These are phyloP conservation scores for Percina caprodes DNA, from an alignment of 2,113 vertebrate species.

Conservation along the genomic window DNA sequence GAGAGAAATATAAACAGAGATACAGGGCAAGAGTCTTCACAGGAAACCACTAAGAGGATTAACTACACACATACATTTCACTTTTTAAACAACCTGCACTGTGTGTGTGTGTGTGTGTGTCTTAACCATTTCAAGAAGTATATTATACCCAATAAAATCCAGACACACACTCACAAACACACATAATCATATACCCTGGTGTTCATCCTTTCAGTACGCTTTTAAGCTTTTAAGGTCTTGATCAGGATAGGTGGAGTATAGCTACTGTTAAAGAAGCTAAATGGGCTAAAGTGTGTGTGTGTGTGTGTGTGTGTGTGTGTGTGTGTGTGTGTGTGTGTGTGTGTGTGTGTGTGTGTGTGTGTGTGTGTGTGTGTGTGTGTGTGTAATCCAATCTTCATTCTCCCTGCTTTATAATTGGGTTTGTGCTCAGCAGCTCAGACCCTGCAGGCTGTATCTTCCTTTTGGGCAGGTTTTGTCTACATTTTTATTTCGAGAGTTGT, in stretches of 20 bases:
- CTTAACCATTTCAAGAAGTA: background rate
- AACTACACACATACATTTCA: slow-evolving; percentile 54
- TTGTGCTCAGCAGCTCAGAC: slow-evolving; percentile 37
- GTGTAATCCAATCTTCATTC: slow-evolving; percentile 38
- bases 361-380: slow-evolving; percentile 1
- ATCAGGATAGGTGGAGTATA: slow-evolving; percentile 26
- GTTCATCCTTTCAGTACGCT: slow-evolving; percentile 1
- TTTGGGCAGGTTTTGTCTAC: slow-evolving; percentile 9
- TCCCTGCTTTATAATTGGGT: slow-evolving; percentile 44
- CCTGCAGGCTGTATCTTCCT: slow-evolving; percentile 8
- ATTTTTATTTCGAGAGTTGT: background rate
- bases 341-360: slow-evolving; percentile 1
- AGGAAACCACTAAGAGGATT: slow-evolving; percentile 54
- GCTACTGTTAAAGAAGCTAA: slow-evolving; percentile 36
- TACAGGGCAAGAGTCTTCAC: slow-evolving; percentile 5
- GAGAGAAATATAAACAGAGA: background rate
- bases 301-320: background rate
- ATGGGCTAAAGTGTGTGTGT: background rate
- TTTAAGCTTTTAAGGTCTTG: slow-evolving; percentile 20
- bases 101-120: background rate
- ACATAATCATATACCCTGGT: background rate
- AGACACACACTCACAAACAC: slow-evolving; percentile 3
- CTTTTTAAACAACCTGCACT: slow-evolving; percentile 31
- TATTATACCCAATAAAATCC: background rate
- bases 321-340: background rate